Base-by-base conservation (phyloP, 2,888 invertebrate genomes). In the Clanis bilineata region DNA sequence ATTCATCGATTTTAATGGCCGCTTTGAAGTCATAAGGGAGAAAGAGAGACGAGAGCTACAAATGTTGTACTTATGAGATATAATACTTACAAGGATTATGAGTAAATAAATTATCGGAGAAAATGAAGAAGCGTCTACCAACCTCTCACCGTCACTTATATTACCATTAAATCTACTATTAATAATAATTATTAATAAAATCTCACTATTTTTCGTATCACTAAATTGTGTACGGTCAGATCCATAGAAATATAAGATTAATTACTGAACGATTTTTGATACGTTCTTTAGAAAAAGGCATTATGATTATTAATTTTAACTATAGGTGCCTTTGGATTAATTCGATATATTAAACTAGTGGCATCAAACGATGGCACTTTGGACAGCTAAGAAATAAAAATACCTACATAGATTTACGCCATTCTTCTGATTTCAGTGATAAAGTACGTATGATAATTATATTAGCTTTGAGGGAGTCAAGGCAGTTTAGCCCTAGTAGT, bases 91-190 rank as follows among this genome's bases (percentile, higher is more conserved):
- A 10, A 7, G 9, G 9, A 36, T 36, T 9, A 36, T 36, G 36
- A 36, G 12, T 12, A 10, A 10, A 36, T 12, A 36, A 36, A 36
- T 36, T 12, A 36, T 1, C 36, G 12, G 36, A 36, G 12, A 36
- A 36, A 12, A 32, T 32, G n/a, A 36, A 12, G 36, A 18, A 18
- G 28, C 10, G 3, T 7, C 18, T 18, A 32, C 51, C 10, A 32
- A 18, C 32, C 32, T 18, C 51, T 32, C 28, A 28, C 32, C 51
- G 15, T 32, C 32, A 51, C 61, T 59, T 44, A 58, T 28, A 61
- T 59, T 57, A 65, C 65, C 62, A 61, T 65, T 62, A 57, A 64
- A 67, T 65, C 62, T 55, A 43, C 60, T 57, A 43, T 63, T 44
- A 59, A 62, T 67, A 65, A 62, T 51, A 9, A 51, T 51, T 51